Base-by-base conservation (phyloP, 2,888 invertebrate species). In the Strigamia maritima region DNA sequence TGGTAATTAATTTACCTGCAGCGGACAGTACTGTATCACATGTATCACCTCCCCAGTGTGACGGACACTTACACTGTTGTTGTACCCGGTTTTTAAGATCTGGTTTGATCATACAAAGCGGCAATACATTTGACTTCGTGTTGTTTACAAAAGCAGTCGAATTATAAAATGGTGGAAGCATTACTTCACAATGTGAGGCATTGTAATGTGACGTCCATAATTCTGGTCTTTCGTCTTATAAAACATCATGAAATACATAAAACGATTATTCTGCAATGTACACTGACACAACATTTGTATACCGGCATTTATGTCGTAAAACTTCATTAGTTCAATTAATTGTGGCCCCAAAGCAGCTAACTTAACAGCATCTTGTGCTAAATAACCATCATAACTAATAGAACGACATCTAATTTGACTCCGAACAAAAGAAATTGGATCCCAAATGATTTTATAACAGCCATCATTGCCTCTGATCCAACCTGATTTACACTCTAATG, bases 1-100 rank as follows among this genome's bases (percentile, higher is more conserved):
- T n/a, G n/a, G n/a, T n/a, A n/a, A n/a, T n/a, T n/a, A 54, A 54
- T 49, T 49, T 24, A 70, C 70, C 70, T 70, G n/a, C 19, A 54
- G 1, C 3, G n/a, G 7, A 26, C 2, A 26, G 26, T 26, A 3
- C 0, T 16, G 10, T 26, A 6, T 70, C 70, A 28, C 70, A 70
- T 28, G 0, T 28, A 10, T 70, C 26, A 70, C 70, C 70, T 28
- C 70, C 28, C 70, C 70, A 70, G 7, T 26, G 14, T 14, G 28
- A 1, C 4, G n/a, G 2, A 26, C 70, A 70, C 28, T 70, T 70
- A 28, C 70, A 70, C 28, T 70, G 70, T 14, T 70, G 54, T 26
- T 4, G 70, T 22, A 3, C 7, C 19, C 6, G 7, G 19, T 0
- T 28, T 3, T 16, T 24, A 16, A 1, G 2, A 14, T 1, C 4